Evolutionary conservation across 2,888 invertebrate species (phyloP).

Genomic region (Augochlorella aurata): DNA sequence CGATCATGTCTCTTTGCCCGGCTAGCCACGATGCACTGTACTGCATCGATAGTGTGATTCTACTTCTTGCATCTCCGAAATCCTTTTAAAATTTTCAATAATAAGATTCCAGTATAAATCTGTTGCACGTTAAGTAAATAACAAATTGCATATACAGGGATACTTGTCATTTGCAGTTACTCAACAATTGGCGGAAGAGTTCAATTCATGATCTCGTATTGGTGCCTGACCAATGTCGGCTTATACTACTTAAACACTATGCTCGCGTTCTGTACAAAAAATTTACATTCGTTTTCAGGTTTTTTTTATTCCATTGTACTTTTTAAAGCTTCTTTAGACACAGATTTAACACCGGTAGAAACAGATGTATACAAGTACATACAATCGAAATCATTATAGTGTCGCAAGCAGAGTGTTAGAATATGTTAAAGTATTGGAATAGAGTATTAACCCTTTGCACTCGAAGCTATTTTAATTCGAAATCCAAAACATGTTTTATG

Average conservation of each 20-base stretch:
- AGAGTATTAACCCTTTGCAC: too few species aligned
- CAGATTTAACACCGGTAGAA: too few species aligned
- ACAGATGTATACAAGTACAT: too few species aligned
- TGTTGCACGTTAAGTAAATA: background rate
- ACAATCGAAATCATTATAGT: too few species aligned
- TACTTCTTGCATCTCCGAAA: background rate
- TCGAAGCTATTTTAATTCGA: too few species aligned
- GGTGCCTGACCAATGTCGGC: background rate
- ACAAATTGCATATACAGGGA: background rate
- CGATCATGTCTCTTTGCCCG: background rate
- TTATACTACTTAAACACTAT: background rate
- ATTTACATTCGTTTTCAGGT: background rate
- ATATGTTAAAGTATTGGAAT: too few species aligned
- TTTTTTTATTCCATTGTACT: too few species aligned
- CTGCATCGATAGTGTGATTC: background rate
- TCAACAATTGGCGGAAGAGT: background rate
- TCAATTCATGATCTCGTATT: background rate
- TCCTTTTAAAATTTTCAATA: background rate
- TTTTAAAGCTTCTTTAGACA: too few species aligned
- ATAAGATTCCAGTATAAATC: too few species aligned
- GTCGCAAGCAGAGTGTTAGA: too few species aligned
- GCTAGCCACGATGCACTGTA: background rate
- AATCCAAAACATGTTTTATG: too few species aligned
- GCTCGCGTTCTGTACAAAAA: background rate
- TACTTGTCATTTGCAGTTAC: background rate